These are phyloP conservation scores for Coecobrya sp. DNA, from an alignment of 2,888 invertebrate species.

Conservation along the genomic window DNA sequence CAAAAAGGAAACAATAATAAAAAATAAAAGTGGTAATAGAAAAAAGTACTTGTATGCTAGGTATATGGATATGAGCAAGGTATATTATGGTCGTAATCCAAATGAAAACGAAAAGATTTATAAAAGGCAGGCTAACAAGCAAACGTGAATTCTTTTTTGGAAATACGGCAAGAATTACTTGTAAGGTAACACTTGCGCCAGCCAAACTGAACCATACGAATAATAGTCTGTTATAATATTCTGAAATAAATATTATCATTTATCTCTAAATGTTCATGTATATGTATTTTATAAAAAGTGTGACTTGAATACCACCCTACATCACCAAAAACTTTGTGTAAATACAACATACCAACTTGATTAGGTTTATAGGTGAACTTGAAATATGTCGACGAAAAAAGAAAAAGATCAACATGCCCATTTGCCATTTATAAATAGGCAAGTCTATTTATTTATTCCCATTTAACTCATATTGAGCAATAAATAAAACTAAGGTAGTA, in stretches of 20 bases:
- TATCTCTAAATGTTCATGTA: too few relatives aligned
- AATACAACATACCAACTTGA: neutral
- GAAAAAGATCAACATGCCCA: neutral
- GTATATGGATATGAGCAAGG: neutral
- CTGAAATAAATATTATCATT: too few relatives aligned
- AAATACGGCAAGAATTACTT: neutral
- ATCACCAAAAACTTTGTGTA: neutral
- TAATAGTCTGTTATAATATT: too few relatives aligned
- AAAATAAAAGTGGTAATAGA: neutral
- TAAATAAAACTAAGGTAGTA: too few relatives aligned
- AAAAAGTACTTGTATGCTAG: neutral
- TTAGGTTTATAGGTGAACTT: neutral
- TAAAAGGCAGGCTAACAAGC: neutral
- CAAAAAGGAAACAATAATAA: neutral
- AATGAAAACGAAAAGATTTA: neutral
- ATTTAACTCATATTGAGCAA: too few relatives aligned
- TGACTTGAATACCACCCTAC: too few relatives aligned
- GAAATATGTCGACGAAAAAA: neutral
- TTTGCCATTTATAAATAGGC: too few relatives aligned
- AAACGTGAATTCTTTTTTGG: neutral
- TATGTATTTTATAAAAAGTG: too few relatives aligned
- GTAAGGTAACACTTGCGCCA: neutral
- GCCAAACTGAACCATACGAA: neutral
- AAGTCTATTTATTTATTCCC: neutral
- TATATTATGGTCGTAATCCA: neutral